Evolutionary conservation across 37 sponge, comb jelly and placozoan species (phyloP).

Genomic region (Cliona cf. orientalis): DNA sequence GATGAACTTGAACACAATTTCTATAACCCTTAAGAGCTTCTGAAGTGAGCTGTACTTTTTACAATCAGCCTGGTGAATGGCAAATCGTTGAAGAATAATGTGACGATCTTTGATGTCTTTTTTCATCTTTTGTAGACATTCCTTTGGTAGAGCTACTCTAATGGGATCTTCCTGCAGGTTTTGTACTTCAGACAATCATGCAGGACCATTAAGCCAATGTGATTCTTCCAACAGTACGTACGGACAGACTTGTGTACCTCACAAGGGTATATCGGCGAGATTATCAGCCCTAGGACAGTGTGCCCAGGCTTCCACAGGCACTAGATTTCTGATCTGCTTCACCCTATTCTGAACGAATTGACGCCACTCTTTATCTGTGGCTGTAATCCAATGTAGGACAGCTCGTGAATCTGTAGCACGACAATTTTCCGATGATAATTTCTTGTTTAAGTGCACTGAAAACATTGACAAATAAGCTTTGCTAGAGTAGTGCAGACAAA

Average conservation of each 20-base stretch:
- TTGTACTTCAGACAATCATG: not conserved
- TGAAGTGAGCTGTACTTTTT: slow-evolving; percentile 13
- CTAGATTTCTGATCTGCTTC: slow-evolving; percentile 4
- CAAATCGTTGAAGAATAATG: no score
- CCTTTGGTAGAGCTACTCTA: not conserved
- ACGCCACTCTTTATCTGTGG: slow-evolving; percentile 1
- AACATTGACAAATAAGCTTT: no score
- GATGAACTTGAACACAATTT: slow-evolving; percentile 13
- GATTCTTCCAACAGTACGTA: slow-evolving; percentile 4
- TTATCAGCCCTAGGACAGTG: slow-evolving; percentile 10
- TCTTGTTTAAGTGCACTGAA: no score
- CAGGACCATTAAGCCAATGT: slow-evolving; percentile 21
- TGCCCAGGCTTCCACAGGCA: not conserved
- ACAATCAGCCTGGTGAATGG: not conserved
- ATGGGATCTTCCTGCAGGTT: not conserved
- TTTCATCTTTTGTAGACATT: slow-evolving; percentile 17
- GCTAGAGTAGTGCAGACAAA: slow-evolving; percentile 21
- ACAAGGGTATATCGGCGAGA: slow-evolving; percentile 30
- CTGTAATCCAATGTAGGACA: not conserved
- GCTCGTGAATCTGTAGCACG: no score
- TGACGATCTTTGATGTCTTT: slow-evolving; percentile 1
- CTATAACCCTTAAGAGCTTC: slow-evolving; percentile 23
- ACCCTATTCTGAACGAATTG: slow-evolving; percentile 43
- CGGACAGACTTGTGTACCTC: slow-evolving; percentile 2
- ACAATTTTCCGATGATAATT: no score